Conservation (phyloP, 2,797 vertebrate species). For the Tokudaia tokunoshimensis region DNA sequence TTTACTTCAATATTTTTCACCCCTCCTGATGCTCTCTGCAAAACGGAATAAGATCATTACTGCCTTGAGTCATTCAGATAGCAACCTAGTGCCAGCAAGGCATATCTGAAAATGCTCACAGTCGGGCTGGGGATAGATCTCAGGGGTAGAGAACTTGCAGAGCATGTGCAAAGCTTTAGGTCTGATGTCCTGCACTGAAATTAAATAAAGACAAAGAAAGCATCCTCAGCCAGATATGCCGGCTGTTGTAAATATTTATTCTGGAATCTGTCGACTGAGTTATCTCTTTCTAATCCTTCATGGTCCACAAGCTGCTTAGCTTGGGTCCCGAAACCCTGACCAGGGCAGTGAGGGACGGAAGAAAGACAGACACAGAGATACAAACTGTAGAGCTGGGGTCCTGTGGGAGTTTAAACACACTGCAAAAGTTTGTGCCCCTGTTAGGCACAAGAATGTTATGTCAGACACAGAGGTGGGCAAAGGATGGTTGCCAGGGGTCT, state of each 20-base stretch:
- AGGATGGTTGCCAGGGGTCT: background rate
- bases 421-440: background rate
- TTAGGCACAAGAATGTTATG: background rate
- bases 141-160: background rate
- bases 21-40: background rate
- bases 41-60: background rate
- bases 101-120: background rate
- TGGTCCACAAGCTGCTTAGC: background rate
- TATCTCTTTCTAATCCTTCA: background rate
- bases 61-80: background rate
- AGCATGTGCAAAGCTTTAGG: too few species aligned
- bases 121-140: background rate
- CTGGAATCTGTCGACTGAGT: background rate
- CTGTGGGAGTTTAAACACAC: background rate
- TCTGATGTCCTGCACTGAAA: background rate
- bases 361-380: background rate
- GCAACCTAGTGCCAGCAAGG: background rate
- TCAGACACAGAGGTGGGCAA: background rate
- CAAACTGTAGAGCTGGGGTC: background rate
- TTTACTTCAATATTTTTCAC: conserved; percentile 5
- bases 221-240: background rate
- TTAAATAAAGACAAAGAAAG: background rate
- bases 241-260: background rate
- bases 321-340: background rate
- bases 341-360: background rate